phyloP scores from a whole-genome alignment of 2,888 invertebrate genomes.

The Hirtodrosophila trivittata region DNA sequence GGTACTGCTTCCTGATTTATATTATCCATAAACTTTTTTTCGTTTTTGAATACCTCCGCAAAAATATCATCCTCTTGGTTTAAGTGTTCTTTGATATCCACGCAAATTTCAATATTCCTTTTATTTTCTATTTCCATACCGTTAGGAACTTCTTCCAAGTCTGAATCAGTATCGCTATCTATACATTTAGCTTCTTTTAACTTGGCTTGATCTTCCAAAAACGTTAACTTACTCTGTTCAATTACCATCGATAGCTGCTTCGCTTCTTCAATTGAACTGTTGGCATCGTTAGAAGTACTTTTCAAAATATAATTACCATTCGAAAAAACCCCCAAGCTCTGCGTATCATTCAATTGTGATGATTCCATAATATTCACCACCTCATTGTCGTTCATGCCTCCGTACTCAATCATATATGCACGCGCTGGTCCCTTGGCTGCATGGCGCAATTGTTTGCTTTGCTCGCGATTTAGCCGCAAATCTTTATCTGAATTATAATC shows the following conservation, averaged over 20 bases:
- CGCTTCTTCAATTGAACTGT: constrained; percentile 48
- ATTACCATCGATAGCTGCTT: constrained; percentile 51
- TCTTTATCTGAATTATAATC: constrained; percentile 84
- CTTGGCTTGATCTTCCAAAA: no score
- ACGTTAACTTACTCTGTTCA: no score
- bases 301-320: constrained; percentile 9
- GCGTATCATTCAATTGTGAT: constrained; percentile 70
- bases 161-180: constrained; percentile 74
- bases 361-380: constrained; percentile 86
- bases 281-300: constrained; percentile 4
- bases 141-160: constrained; percentile 35
- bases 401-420: constrained; percentile 90
- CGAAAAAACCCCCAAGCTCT: constrained; percentile 41
- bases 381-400: constrained; percentile 89
- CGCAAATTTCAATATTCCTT: constrained; percentile 81
- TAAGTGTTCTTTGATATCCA: constrained; percentile 85
- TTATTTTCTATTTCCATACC: constrained; percentile 13
- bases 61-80: constrained; percentile 87
- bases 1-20: background rate
- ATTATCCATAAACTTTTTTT: background rate
- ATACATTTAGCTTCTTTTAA: no score
- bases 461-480: constrained; percentile 78
- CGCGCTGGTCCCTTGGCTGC: constrained; percentile 86
- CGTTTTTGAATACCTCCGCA: constrained; percentile 87
- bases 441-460: constrained; percentile 81